phyloP scores from a whole-genome alignment of 23 tunicate genomes.

The Oikopleura albicans region DNA sequence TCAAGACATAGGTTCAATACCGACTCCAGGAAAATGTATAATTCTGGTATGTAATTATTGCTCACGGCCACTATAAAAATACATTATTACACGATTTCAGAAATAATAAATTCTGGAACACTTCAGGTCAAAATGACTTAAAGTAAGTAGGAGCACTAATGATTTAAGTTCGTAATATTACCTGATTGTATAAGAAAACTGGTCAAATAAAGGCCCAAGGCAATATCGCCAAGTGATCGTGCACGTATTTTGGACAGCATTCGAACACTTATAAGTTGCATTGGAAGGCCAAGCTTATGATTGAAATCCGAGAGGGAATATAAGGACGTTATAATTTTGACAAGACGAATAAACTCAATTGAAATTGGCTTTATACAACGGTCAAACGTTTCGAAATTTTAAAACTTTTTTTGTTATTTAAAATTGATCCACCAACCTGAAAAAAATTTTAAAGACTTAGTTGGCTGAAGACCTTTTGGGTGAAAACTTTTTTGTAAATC shows the following conservation, averaged over 20 bases:
- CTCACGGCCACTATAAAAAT: neutral
- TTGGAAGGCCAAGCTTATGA: neutral
- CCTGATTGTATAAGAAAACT: neutral
- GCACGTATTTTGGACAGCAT: slow-evolving; percentile 3
- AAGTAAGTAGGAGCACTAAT: too few species aligned
- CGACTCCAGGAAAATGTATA: neutral
- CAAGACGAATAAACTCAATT: slow-evolving; percentile 3
- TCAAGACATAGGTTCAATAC: neutral
- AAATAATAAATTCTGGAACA: too few species aligned
- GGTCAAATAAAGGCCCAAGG: neutral
- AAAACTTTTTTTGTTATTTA: too few species aligned
- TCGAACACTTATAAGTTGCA: neutral
- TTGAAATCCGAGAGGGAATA: neutral
- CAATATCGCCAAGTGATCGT: neutral
- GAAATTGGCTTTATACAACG: neutral
- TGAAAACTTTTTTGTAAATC: too few species aligned
- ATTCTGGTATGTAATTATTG: neutral
- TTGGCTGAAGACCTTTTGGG: too few species aligned
- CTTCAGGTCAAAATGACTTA: too few species aligned
- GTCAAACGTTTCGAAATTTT: too few species aligned
- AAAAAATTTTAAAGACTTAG: too few species aligned
- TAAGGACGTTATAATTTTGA: neutral
- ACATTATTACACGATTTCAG: neutral
- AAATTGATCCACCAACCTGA: too few species aligned
- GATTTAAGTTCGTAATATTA: too few species aligned